A percentile compares a stretch with the other conserved stretches of the same genome.
Conservation (phyloP, 2,888 invertebrate species). For the Papilio demoleus region DNA sequence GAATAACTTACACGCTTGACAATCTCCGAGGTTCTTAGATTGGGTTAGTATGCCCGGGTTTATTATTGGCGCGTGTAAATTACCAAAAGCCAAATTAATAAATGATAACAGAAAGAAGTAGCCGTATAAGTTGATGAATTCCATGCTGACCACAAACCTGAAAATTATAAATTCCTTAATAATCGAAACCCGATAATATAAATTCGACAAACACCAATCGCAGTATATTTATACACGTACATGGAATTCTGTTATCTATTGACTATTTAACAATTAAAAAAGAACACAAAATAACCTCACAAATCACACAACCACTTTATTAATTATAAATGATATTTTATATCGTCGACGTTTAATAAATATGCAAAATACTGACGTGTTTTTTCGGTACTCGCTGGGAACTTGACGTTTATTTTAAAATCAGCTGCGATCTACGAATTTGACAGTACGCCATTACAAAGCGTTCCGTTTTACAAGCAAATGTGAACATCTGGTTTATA, state of each 20-base stretch:
- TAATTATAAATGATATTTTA: constrained; percentile 42
- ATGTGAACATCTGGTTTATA: constrained; percentile 41
- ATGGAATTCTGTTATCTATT: constrained; percentile 1
- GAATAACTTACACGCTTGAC: constrained; percentile 89
- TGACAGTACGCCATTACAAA: constrained; percentile 45
- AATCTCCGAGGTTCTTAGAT: constrained; percentile 86
- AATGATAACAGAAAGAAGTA: constrained; percentile 44
- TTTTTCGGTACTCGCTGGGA: constrained; percentile 59
- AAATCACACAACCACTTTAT: constrained; percentile 49
- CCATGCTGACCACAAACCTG: constrained; percentile 58
- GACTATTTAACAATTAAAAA: constrained; percentile 29
- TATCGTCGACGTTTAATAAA: constrained; percentile 47
- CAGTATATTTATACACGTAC: constrained; percentile 3
- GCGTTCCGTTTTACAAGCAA: constrained; percentile 56
- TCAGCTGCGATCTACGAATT: constrained; percentile 58
- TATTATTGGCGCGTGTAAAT: constrained; percentile 58
- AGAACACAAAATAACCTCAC: constrained; percentile 29
- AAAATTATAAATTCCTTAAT: constrained; percentile 48
- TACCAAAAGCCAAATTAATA: constrained; percentile 45
- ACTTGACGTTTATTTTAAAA: constrained; percentile 52
- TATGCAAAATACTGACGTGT: constrained; percentile 71
- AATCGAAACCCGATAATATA: constrained; percentile 24
- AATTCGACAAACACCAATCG: constrained; percentile 33
- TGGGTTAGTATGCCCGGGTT: constrained; percentile 62
- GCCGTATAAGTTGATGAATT: constrained; percentile 42